Evolutionary conservation across 2,888 invertebrate species (phyloP).

Genomic region (Cephus runcator): DNA sequence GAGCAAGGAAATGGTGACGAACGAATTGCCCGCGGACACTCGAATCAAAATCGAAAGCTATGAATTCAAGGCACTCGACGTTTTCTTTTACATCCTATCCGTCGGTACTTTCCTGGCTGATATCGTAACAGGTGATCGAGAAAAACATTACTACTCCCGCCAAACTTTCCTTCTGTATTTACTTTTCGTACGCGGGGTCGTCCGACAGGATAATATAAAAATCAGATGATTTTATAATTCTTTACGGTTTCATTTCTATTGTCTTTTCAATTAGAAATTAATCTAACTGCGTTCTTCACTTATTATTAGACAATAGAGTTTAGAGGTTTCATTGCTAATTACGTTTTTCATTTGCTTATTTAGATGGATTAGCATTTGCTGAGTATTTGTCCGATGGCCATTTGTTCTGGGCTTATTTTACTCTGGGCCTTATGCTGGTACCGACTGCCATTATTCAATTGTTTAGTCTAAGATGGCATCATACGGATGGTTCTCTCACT

Average conservation of each 20-base stretch:
- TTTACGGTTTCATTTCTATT: background rate
- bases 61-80: slow-evolving; percentile 39
- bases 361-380: slow-evolving; percentile 70
- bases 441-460: slow-evolving; percentile 71
- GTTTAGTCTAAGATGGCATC: slow-evolving; percentile 72
- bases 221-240: background rate
- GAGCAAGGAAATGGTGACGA: slow-evolving; percentile 33
- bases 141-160: slow-evolving; percentile 23
- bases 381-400: slow-evolving; percentile 71
- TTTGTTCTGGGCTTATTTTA: slow-evolving; percentile 69
- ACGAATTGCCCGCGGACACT: slow-evolving; percentile 29
- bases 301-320: background rate
- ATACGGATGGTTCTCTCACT: slow-evolving; percentile 66
- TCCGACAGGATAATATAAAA: slow-evolving; percentile 12
- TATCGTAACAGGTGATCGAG: slow-evolving; percentile 69
- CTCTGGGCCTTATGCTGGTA: slow-evolving; percentile 68
- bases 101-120: slow-evolving; percentile 71
- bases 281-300: too few relatives aligned
- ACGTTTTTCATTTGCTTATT: slow-evolving; percentile 41
- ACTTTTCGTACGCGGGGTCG: background rate
- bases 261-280: background rate
- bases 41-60: slow-evolving; percentile 39
- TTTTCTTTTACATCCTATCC: slow-evolving; percentile 65
- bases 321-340: slow-evolving; percentile 5
- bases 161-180: slow-evolving; percentile 17